Evolutionary conservation across 2,797 vertebrate species (phyloP).

Genomic region (Rhinichthys osculus): DNA sequence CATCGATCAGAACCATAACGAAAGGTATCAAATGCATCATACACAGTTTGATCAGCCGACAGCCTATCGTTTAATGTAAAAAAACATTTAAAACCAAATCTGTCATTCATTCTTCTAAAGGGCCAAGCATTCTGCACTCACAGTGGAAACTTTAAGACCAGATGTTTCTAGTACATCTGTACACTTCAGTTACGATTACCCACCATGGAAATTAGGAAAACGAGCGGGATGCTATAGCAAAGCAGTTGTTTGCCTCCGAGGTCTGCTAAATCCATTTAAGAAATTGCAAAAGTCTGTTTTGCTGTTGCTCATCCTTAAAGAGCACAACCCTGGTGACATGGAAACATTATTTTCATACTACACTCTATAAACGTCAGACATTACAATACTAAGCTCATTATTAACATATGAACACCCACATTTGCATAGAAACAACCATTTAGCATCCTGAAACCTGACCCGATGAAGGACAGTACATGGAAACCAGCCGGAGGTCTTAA

Average conservation of each 20-base stretch:
- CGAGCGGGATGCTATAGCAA: background rate
- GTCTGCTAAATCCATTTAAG: background rate
- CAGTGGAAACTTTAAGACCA: constrained; percentile 72
- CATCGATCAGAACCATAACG: background rate
- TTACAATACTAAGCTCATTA: background rate
- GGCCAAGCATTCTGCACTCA: constrained; percentile 54
- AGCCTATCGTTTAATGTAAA: constrained; percentile 7
- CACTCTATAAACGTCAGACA: background rate
- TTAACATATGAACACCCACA: background rate
- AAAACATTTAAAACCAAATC: constrained; percentile 31
- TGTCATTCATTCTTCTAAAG: background rate
- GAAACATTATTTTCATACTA: background rate
- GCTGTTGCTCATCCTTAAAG: background rate
- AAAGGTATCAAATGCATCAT: constrained; percentile 6
- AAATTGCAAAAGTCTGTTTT: background rate
- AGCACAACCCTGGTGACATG: background rate
- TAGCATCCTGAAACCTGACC: background rate
- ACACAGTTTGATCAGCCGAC: constrained; percentile 7
- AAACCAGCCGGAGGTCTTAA: background rate
- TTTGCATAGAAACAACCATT: background rate
- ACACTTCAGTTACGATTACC: constrained; percentile 71
- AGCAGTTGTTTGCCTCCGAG: background rate
- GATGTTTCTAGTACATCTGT: constrained; percentile 73
- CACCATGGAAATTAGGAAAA: constrained; percentile 63
- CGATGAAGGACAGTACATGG: background rate